These are phyloP conservation scores for Euura saliciscinereae DNA, from an alignment of 1,140 invertebrate species.

Conservation along the genomic window DNA sequence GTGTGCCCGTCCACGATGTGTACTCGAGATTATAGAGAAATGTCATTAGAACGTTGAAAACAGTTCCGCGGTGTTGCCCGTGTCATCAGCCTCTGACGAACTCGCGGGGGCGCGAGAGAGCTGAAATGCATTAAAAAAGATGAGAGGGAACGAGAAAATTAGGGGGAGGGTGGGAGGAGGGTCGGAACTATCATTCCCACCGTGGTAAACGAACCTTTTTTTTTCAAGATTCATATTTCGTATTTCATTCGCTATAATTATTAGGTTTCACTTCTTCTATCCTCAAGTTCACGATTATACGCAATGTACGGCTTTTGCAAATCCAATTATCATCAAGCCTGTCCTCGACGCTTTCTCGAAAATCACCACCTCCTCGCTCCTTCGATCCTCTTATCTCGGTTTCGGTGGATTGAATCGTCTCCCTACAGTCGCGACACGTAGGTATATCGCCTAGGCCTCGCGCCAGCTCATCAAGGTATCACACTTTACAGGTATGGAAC, in stretches of 20 bases:
- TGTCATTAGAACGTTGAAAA: constrained; percentile 7
- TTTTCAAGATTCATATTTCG: no score
- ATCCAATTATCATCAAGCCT: no score
- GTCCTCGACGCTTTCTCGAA: no score
- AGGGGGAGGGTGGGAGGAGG: not conserved
- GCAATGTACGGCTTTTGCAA: no score
- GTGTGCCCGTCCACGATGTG: not conserved
- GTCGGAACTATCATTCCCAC: not conserved
- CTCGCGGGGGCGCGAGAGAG: not conserved
- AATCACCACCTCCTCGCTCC: no score
- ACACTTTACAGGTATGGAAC: constrained; percentile 3
- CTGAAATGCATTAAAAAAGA: not conserved
- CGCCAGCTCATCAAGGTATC: constrained; percentile 5
- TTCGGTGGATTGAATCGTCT: no score
- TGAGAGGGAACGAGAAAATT: no score
- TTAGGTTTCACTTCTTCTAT: no score
- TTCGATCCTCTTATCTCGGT: no score
- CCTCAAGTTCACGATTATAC: no score
- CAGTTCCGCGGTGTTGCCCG: not conserved
- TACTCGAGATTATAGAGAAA: constrained; percentile 7
- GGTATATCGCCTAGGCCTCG: not conserved
- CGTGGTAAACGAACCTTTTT: no score
- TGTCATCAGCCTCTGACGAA: not conserved
- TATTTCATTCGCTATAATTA: no score
- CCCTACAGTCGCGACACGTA: not conserved